phyloP scores from a whole-genome alignment of 2,888 invertebrate species.

The Polydrusus pterygomalis region DNA sequence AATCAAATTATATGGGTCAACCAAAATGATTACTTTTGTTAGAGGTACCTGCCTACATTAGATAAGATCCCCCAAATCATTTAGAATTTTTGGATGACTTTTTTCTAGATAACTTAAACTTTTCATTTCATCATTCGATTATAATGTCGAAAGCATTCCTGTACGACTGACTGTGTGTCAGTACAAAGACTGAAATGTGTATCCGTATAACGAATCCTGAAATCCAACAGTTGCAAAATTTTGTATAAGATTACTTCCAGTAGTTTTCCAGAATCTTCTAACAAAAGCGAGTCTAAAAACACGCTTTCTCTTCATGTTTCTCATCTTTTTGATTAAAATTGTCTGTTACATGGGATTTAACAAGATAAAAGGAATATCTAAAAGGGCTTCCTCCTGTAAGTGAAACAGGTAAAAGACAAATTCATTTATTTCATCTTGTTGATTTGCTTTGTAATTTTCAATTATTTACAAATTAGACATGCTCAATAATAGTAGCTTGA shows the following conservation, averaged over 20 bases:
- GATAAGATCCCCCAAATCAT: too few relatives aligned
- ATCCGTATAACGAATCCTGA: too few relatives aligned
- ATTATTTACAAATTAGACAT: not conserved
- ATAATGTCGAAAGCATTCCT: too few relatives aligned
- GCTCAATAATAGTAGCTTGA: not conserved
- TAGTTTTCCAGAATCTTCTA: not conserved
- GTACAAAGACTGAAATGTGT: too few relatives aligned
- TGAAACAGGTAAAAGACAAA: slow-evolving; percentile 11
- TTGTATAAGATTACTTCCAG: not conserved
- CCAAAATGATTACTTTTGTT: not conserved
- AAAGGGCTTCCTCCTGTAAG: not conserved
- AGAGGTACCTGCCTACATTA: too few relatives aligned
- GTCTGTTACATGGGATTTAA: not conserved
- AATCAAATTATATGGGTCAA: not conserved
- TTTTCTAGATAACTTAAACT: too few relatives aligned
- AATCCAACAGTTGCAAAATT: not conserved
- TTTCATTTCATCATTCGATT: too few relatives aligned
- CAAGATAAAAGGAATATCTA: not conserved
- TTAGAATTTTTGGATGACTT: too few relatives aligned
- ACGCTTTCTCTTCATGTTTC: not conserved
- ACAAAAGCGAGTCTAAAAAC: not conserved
- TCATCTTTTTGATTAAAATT: slow-evolving; percentile 3
- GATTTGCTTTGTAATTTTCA: slow-evolving; percentile 3
- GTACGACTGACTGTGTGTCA: too few relatives aligned
- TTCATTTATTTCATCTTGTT: slow-evolving; percentile 5